Evolutionary conservation across 2,113 vertebrate genomes (phyloP).

Genomic region (Apteryx owenii): DNA sequence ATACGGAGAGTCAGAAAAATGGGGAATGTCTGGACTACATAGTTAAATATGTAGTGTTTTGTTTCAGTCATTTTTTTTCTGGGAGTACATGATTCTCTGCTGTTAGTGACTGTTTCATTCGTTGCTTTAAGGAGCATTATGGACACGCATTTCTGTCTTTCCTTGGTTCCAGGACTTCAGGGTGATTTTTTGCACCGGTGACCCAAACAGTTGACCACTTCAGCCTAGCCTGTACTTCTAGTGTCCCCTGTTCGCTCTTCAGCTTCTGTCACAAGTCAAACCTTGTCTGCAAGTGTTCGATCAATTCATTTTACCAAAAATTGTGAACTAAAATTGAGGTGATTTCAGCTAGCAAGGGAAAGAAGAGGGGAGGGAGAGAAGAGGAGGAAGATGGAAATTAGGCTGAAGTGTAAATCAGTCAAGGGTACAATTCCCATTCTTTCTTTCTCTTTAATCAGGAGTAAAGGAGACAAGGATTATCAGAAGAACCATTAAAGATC

Average conservation of each 20-base stretch:
- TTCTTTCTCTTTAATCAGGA: conserved; percentile 75
- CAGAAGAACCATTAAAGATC: conserved; percentile 59
- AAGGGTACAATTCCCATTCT: conserved; percentile 49
- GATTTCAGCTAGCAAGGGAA: conserved; percentile 54
- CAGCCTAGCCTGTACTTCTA: not conserved
- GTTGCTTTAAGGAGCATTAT: not conserved
- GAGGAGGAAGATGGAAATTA: conserved; percentile 64
- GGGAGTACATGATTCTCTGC: not conserved
- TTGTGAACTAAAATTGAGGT: conserved; percentile 55
- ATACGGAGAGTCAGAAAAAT: not conserved
- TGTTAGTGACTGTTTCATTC: not conserved
- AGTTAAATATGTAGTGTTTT: not conserved
- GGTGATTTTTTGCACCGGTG: not conserved
- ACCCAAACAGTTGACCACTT: not conserved
- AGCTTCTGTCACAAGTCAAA: conserved; percentile 8
- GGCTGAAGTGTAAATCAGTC: conserved; percentile 68
- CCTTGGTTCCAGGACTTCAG: not conserved
- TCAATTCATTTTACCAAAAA: conserved; percentile 67
- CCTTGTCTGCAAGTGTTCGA: conserved; percentile 15
- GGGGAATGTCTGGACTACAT: not conserved
- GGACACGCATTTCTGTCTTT: not conserved
- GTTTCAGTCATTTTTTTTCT: not conserved
- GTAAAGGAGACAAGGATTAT: conserved; percentile 64
- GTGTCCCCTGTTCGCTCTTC: not conserved
- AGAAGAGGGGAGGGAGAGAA: not conserved